A percentile compares a stretch with the other conserved stretches of the same genome.
phyloP scores from a whole-genome alignment of 2,888 invertebrate genomes.

The Scaptomyza tumidula region DNA sequence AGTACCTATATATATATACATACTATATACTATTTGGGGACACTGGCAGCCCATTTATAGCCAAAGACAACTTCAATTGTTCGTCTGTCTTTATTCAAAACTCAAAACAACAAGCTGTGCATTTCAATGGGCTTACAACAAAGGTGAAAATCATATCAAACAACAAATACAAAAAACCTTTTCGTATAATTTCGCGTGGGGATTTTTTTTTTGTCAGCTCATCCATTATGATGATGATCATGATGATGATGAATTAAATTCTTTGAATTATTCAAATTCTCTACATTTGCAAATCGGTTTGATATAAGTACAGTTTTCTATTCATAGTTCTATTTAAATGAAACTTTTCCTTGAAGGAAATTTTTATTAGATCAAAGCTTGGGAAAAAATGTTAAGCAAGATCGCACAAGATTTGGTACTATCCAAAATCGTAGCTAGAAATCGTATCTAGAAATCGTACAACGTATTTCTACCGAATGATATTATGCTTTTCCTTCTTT shows the following conservation, averaged over 20 bases:
- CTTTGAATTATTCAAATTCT: no score
- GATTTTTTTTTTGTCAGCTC: not conserved
- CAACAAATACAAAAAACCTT: not conserved
- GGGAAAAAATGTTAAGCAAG: no score
- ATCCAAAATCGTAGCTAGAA: no score
- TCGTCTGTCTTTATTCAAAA: slow-evolving; percentile 6
- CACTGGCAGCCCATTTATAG: slow-evolving; percentile 48
- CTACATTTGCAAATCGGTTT: not conserved
- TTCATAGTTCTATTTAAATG: no score
- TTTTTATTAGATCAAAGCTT: no score
- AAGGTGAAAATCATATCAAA: slow-evolving; percentile 6
- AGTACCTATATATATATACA: not conserved
- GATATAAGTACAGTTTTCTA: not conserved
- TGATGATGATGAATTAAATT: no score
- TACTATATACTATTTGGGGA: slow-evolving; percentile 21
- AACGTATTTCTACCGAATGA: no score
- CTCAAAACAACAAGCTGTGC: slow-evolving; percentile 27
- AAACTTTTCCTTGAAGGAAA: no score
- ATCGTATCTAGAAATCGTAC: no score
- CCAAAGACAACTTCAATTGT: slow-evolving; percentile 37
- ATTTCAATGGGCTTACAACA: slow-evolving; percentile 43
- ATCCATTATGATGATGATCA: not conserved
- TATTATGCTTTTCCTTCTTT: no score
- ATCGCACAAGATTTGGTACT: no score
- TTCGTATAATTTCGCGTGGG: slow-evolving; percentile 15